These are phyloP conservation scores for Helostoma temminkii DNA, from an alignment of 2,797 vertebrate species.

Conservation along the genomic window DNA sequence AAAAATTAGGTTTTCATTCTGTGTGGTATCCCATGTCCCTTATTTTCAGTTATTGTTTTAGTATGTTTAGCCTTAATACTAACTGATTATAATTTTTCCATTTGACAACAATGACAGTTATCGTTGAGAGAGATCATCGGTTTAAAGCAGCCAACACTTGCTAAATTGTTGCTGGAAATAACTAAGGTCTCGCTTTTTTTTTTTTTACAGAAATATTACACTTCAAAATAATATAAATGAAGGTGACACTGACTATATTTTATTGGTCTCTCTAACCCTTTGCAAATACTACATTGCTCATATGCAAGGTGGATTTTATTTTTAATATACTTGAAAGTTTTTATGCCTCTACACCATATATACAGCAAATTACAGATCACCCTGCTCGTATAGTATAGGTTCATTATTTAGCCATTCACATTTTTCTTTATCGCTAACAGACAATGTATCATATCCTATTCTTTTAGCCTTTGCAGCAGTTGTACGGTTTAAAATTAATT, in stretches of 20 bases:
- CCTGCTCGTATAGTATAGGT: neutral
- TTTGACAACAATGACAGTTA: neutral
- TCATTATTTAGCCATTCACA: neutral
- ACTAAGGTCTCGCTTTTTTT: neutral
- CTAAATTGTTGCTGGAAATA: neutral
- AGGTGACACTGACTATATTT: neutral
- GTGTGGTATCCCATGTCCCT: neutral
- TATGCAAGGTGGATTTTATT: neutral
- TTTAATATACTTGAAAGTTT: neutral
- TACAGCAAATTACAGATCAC: neutral
- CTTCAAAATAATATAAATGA: neutral
- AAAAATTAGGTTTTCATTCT: neutral
- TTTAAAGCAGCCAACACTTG: neutral
- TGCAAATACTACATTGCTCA: neutral
- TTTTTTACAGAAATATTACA: no score
- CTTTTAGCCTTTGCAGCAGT: neutral
- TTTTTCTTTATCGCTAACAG: neutral
- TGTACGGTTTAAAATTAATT: no score
- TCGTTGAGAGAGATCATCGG: accelerated
- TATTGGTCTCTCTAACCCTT: neutral
- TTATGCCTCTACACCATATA: neutral
- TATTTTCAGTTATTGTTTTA: neutral
- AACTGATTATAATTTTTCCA: neutral
- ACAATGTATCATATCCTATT: neutral
- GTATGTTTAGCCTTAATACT: neutral